Conservation (phyloP, 2,797 vertebrate genomes). For the Lagocephalus sceleratus region DNA sequence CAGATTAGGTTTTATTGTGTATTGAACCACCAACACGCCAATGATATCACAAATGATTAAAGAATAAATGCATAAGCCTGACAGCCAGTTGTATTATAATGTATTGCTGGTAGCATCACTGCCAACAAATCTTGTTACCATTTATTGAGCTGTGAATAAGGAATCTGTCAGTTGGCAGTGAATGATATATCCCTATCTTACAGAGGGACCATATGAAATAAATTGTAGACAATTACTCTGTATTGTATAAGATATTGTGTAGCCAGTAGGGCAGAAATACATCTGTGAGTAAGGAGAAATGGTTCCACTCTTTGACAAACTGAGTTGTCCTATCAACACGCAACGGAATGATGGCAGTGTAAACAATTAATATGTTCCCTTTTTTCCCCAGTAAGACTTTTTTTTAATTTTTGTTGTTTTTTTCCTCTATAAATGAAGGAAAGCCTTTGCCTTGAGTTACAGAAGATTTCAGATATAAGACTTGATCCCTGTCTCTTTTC, state of each 20-base stretch:
- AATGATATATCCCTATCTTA: constrained; percentile 32
- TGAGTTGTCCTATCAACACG: too few relatives aligned
- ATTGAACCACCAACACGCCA: constrained; percentile 28
- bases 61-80: constrained; percentile 55
- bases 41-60: constrained; percentile 52
- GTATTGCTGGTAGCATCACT: constrained; percentile 47
- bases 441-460: too few relatives aligned
- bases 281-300: constrained; percentile 13
- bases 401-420: too few relatives aligned
- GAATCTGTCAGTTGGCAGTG: constrained; percentile 40
- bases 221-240: constrained; percentile 25
- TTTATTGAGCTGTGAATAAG: constrained; percentile 56
- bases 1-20: constrained; percentile 53
- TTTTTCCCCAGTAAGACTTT: too few relatives aligned
- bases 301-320: too few relatives aligned
- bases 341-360: too few relatives aligned
- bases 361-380: too few relatives aligned
- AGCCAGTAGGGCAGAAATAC: constrained; percentile 20
- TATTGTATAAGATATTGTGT: constrained; percentile 20
- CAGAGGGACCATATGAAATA: constrained; percentile 16
- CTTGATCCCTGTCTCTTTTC: too few relatives aligned
- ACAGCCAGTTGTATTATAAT: constrained; percentile 53
- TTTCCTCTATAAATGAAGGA: too few relatives aligned
- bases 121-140: constrained; percentile 49
- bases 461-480: too few relatives aligned